Evolutionary conservation across 2,888 invertebrate genomes (phyloP).

Genomic region (Sinopyrophorus schimmeli): DNA sequence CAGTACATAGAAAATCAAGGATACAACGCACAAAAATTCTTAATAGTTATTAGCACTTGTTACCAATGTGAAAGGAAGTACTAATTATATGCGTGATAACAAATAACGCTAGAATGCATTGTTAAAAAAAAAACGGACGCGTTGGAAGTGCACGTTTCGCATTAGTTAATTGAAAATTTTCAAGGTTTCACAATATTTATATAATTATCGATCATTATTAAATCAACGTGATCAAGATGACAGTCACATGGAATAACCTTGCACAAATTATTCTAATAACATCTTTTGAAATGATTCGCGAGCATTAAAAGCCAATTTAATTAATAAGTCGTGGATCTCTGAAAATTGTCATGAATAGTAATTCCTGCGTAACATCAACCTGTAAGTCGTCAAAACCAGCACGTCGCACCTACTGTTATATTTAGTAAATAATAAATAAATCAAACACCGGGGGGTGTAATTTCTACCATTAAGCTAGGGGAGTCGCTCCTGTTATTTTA

Average conservation of each 20-base stretch:
- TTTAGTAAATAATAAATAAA: constrained; percentile 28
- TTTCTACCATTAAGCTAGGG: constrained; percentile 35
- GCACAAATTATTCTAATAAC: too few relatives aligned
- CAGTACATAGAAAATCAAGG: constrained; percentile 16
- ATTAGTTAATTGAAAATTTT: constrained; percentile 16
- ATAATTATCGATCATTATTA: constrained; percentile 12
- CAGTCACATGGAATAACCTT: not conserved
- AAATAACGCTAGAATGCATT: constrained; percentile 11
- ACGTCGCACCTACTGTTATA: not conserved
- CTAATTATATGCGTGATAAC: constrained; percentile 16
- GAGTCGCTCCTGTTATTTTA: constrained; percentile 28
- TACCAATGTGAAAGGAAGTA: constrained; percentile 20
- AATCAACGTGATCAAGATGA: constrained; percentile 10
- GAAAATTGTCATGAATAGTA: too few relatives aligned
- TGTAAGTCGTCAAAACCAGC: too few relatives aligned
- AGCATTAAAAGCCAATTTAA: too few relatives aligned
- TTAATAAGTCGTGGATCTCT: too few relatives aligned
- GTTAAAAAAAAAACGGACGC: constrained; percentile 9
- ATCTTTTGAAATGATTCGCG: too few relatives aligned
- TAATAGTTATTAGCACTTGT: constrained; percentile 14
- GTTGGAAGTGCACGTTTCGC: constrained; percentile 11
- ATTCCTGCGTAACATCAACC: too few relatives aligned
- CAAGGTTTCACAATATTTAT: constrained; percentile 18
- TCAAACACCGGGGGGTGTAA: constrained; percentile 41
- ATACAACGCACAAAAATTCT: constrained; percentile 10